phyloP scores from a whole-genome alignment of 2,797 vertebrate species.

The Mustela erminea region DNA sequence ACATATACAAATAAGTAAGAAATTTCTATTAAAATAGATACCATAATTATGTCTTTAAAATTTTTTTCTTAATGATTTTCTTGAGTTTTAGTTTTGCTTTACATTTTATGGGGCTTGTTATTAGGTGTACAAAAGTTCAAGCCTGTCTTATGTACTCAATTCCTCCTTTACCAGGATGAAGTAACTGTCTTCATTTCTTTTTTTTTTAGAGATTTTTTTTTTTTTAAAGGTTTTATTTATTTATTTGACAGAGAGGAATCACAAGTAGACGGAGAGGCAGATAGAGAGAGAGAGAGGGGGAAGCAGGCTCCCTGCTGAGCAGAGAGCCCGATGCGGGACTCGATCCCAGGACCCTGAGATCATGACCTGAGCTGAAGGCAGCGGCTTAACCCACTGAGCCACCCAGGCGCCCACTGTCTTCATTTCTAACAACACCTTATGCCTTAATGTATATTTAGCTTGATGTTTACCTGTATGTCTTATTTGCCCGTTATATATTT shows the following conservation, averaged over 20 bases:
- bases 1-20: neutral
- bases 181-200: neutral
- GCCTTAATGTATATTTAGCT: neutral
- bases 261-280: too few species aligned
- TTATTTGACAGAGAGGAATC: too few species aligned
- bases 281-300: too few species aligned
- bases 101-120: neutral
- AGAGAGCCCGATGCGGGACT: too few species aligned
- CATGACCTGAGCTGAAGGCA: too few species aligned
- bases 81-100: neutral
- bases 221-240: too few species aligned
- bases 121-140: neutral
- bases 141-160: neutral
- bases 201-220: too few species aligned
- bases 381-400: too few species aligned
- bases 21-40: neutral
- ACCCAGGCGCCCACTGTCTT: too few species aligned
- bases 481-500: neutral
- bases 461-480: neutral
- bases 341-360: too few species aligned
- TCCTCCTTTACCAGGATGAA: neutral
- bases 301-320: too few species aligned
- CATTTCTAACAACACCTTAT: neutral
- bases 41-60: neutral
- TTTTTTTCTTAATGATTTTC: neutral